Base-by-base conservation (phyloP, 2,888 invertebrate genomes). In the Cyclophora albipunctata region DNA sequence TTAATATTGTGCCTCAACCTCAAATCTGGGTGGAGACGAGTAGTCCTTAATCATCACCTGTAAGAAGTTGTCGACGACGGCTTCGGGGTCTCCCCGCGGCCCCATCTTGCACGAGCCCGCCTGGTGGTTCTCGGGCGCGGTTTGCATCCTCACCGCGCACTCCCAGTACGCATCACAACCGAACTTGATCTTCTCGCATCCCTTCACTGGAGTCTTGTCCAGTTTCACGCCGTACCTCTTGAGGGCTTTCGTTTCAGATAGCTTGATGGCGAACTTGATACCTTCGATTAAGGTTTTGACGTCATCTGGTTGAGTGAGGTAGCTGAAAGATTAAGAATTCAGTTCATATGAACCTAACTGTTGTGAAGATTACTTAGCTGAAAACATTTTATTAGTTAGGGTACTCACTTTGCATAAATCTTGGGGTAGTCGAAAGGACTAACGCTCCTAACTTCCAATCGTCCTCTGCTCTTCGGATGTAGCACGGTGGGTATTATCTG, bases 381-480 rank as follows among this genome's bases (percentile, higher is more conserved):
- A 37, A 1, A 5, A 37, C 5, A 37, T 37, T 37, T 37, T 1
- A 5, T 37, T 37, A 5, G 0, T 37, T 37, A 5, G 37, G 37
- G 37, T 37, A 89, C 85, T 71, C 90, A 95, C 84, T 95, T 96
- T 37, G 96, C 96, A 68, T 93, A 94, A 50, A 98, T 96, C 64
- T 93, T 90, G 0, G 98, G 98, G 60, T 94, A 92, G 2, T 92
- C 93, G 45, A 93, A 84, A 0, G 98, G 98, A 81, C 98, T 93
- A 46, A 90, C 90, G 5, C 93, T 94, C 54, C 90, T 90, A 34
- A 98, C 89, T 59, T 92, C 92, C 3, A 95, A 77, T 40, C 91
- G 91, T 0, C 98, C 98, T 5, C 94, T 90, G 59, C 97, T 97
- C 73, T 95, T 94, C 0, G 98, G 96, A 68, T 96, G 94, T 65